Evolutionary conservation across 2,888 invertebrate species (phyloP).

Genomic region (Reticulitermes lucifugus): DNA sequence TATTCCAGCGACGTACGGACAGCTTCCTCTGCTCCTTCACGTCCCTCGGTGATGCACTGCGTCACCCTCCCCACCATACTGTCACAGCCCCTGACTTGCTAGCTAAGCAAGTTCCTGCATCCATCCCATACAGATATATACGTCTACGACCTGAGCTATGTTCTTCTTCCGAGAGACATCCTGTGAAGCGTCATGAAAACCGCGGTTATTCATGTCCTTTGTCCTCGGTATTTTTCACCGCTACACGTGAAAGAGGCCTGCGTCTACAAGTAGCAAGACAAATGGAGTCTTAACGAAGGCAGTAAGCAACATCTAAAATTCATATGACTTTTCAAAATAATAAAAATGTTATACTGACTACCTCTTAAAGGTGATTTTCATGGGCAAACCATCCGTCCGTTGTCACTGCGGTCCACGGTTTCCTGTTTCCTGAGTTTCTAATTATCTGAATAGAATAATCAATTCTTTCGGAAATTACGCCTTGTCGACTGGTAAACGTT

Average conservation of each 20-base stretch:
- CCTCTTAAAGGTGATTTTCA: no score
- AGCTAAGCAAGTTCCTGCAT: not conserved
- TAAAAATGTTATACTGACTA: no score
- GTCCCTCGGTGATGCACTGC: slow-evolving; percentile 14
- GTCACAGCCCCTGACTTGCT: not conserved
- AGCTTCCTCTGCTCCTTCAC: slow-evolving; percentile 35
- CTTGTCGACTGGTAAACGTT: no score
- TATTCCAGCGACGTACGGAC: slow-evolving; percentile 37
- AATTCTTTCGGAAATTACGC: no score
- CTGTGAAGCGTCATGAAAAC: slow-evolving; percentile 18
- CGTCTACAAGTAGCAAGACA: no score
- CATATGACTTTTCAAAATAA: no score
- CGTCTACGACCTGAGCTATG: slow-evolving; percentile 17
- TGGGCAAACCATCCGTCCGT: no score
- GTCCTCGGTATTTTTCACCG: not conserved
- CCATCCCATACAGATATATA: not conserved
- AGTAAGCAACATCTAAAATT: no score
- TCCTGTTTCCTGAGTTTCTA: no score
- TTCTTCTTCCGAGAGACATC: slow-evolving; percentile 29
- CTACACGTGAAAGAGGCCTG: not conserved
- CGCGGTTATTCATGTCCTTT: not conserved
- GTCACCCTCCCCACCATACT: not conserved
- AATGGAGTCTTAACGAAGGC: no score
- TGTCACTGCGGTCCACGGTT: no score
- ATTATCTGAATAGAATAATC: no score